Percentiles rank a stretch among this genome's conserved stretches.
phyloP scores from a whole-genome alignment of 1,140 invertebrate genomes.

The Papilio helenus region DNA sequence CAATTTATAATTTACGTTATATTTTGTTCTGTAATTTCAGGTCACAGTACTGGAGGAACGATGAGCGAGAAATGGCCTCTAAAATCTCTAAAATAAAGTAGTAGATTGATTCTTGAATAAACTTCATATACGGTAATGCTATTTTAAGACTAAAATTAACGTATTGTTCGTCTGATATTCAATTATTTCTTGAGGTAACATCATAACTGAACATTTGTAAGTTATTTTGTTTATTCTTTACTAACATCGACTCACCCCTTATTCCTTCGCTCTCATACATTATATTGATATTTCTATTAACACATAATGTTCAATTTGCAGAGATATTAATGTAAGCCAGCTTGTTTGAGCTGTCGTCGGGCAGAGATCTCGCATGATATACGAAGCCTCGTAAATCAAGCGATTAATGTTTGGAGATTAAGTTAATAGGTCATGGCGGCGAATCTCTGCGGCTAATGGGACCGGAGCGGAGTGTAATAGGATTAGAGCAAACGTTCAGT shows the following conservation, averaged over 20 bases:
- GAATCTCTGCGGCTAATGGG: constrained; percentile 27
- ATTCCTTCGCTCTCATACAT: not conserved
- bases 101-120: too few species aligned
- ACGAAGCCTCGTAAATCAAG: constrained; percentile 22
- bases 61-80: too few species aligned
- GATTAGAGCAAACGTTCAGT: constrained; percentile 24
- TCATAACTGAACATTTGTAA: not conserved
- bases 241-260: not conserved
- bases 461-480: not conserved
- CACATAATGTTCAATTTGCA: constrained; percentile 8
- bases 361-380: not conserved
- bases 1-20: too few species aligned
- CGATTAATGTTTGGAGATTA: constrained; percentile 25
- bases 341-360: constrained; percentile 22
- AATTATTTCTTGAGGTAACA: too few species aligned
- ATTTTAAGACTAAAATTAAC: too few species aligned
- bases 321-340: not conserved
- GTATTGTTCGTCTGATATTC: too few species aligned
- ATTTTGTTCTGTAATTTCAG: too few species aligned
- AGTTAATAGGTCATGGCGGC: constrained; percentile 20
- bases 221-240: not conserved
- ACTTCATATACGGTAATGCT: too few species aligned
- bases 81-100: too few species aligned
- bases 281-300: not conserved
- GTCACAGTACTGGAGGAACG: too few species aligned